Evolutionary conservation across 2,113 vertebrate species (phyloP), one percentile per base, ranked within the genome.

Genomic region (Pao palembangensis): DNA sequence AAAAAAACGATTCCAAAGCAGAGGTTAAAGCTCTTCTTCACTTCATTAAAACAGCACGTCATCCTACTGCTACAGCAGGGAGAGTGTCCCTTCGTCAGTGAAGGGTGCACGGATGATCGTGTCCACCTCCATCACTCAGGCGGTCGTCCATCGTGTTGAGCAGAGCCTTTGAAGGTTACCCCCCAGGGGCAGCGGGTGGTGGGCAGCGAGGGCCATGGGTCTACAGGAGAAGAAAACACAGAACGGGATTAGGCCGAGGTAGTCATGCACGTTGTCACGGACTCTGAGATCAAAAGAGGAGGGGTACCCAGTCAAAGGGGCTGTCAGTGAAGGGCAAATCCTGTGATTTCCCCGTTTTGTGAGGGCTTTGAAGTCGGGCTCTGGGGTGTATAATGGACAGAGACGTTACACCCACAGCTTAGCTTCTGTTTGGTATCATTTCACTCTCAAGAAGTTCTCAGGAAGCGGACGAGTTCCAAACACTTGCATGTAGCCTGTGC

Each of bases 301-400:
- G 65, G 69, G 58, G 64, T 23, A 18, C 73, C 51, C 46, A 17
- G 61, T 69, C 28, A 75, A 38, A 78, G 60, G 57, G 67, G 69
- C 53, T 55, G 50, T 74, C 25, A 58, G 64, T 48, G 34, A 77
- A 71, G 61, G 56, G 53, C 49, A 85, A 71, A 80, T 71, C 71
- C 67, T 48, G 55, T 61, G 70, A 73, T 62, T 59, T 18, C 71
- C 65, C 66, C 49, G 3, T 48, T 59, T 62, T 60, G 57, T 60
- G 64, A 71, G 58, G 56, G 48, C 81, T 80, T 72, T 88, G 82
- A 86, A 83, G 84, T 85, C 18, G n/a, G 23, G 44, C 75, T 69
- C 18, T 67, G 79, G 60, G 42, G 57, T 77, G 75, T 74, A 44
- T 65, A 80, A 87, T 61, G 51, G 28, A 54, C 65, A 38, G 48